A percentile compares a stretch with the other conserved stretches of the same genome.
Evolutionary conservation across 2,113 vertebrate species (phyloP).

Genomic region (Danionella cerebrum): DNA sequence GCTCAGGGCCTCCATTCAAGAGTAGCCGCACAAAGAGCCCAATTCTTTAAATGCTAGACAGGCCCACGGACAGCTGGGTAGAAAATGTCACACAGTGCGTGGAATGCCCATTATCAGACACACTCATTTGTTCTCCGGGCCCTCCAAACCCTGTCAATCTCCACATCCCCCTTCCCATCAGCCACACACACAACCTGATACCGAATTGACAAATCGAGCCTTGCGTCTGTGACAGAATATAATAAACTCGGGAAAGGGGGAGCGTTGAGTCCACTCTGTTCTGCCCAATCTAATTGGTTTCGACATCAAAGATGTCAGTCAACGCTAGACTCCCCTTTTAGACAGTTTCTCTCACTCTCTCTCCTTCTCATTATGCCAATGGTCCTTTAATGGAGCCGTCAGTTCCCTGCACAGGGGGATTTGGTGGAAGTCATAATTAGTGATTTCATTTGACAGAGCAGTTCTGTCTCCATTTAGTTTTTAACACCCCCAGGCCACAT

Average conservation of each 20-base stretch:
- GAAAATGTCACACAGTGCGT: slow-evolving; percentile 83
- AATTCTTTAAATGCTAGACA: slow-evolving; percentile 79
- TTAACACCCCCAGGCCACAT: slow-evolving; percentile 37
- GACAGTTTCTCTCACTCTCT: slow-evolving; percentile 71
- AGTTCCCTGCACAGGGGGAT: slow-evolving; percentile 77
- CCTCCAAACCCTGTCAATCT: slow-evolving; percentile 39
- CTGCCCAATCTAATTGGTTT: slow-evolving; percentile 84
- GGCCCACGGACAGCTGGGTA: slow-evolving; percentile 83
- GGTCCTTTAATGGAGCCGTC: slow-evolving; percentile 81
- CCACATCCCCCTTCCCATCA: slow-evolving; percentile 27
- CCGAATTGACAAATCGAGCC: slow-evolving; percentile 86
- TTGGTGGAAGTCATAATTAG: slow-evolving; percentile 82
- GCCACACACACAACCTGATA: slow-evolving; percentile 70
- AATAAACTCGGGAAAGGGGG: slow-evolving; percentile 64
- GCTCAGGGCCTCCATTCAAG: slow-evolving; percentile 87
- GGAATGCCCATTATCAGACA: slow-evolving; percentile 83
- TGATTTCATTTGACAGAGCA: slow-evolving; percentile 62
- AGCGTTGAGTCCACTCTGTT: slow-evolving; percentile 78
- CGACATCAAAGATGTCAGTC: slow-evolving; percentile 84
- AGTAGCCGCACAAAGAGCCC: slow-evolving; percentile 79
- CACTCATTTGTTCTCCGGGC: slow-evolving; percentile 76
- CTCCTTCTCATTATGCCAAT: slow-evolving; percentile 79
- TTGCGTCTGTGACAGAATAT: slow-evolving; percentile 86
- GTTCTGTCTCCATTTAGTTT: slow-evolving; percentile 40
- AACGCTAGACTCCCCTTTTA: slow-evolving; percentile 70